These are phyloP conservation scores for Oedothorax gibbosus DNA, from an alignment of 1,140 invertebrate genomes.

Conservation along the genomic window DNA sequence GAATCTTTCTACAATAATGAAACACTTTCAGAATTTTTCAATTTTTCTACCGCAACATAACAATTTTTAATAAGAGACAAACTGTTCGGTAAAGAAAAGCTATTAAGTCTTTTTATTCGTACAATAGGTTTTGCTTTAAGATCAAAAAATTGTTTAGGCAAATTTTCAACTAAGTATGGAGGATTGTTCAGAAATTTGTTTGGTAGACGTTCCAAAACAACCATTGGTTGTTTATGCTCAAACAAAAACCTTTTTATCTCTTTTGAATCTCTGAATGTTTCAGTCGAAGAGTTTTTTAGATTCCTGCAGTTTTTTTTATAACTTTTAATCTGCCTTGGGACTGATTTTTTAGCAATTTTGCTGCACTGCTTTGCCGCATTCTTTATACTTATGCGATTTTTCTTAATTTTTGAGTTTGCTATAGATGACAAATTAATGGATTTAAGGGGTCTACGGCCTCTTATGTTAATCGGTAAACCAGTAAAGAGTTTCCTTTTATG, in stretches of 20 bases:
- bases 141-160: not conserved
- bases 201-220: not conserved
- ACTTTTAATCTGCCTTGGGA: too few species aligned
- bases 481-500: too few species aligned
- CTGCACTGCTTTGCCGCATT: too few species aligned
- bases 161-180: not conserved
- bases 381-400: too few species aligned
- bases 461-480: too few species aligned
- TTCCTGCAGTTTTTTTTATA: too few species aligned
- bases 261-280: not conserved
- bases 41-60: not conserved
- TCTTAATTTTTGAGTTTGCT: too few species aligned
- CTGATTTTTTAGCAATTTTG: too few species aligned
- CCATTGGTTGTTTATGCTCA: not conserved
- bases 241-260: conserved; percentile 8
- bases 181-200: not conserved
- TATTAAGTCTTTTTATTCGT: not conserved
- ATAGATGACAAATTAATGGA: too few species aligned
- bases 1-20: too few species aligned
- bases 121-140: not conserved
- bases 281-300: too few species aligned
- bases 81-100: not conserved
- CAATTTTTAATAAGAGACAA: conserved; percentile 10
- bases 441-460: too few species aligned
- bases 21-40: not conserved